These are phyloP conservation scores for Cromileptes altivelis DNA, from an alignment of 2,113 vertebrate species.

Conservation along the genomic window DNA sequence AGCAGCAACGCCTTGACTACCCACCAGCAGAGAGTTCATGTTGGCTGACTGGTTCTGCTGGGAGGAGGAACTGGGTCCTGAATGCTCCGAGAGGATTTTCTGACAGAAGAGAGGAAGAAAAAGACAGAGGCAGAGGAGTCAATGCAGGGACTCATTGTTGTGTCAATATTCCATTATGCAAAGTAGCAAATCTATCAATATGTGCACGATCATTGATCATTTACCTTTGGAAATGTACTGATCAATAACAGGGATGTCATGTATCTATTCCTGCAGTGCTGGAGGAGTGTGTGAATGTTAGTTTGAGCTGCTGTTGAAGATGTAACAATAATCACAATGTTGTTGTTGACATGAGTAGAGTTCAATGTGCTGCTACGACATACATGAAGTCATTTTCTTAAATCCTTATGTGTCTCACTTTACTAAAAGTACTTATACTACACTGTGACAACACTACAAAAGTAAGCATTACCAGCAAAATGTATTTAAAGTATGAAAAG, in stretches of 20 bases:
- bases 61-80: neutral
- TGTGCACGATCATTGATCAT: constrained; percentile 38
- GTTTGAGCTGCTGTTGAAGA: neutral
- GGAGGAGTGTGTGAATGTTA: neutral
- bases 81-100: constrained; percentile 90
- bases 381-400: neutral
- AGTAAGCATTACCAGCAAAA: too few relatives aligned
- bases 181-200: constrained; percentile 56
- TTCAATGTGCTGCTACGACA: neutral
- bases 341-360: neutral
- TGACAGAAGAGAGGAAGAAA: constrained; percentile 32
- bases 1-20: accelerated
- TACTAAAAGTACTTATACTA: too few relatives aligned
- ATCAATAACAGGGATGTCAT: constrained; percentile 46
- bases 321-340: neutral
- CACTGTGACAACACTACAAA: too few relatives aligned
- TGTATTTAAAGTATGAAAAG: too few relatives aligned
- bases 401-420: too few relatives aligned
- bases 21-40: neutral
- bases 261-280: constrained; percentile 12
- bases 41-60: constrained; percentile 51
- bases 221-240: constrained; percentile 3
- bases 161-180: constrained; percentile 53
- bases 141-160: neutral
- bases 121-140: neutral